These are phyloP conservation scores for Eupithecia subfuscata DNA, from an alignment of 2,888 invertebrate species.

Conservation along the genomic window DNA sequence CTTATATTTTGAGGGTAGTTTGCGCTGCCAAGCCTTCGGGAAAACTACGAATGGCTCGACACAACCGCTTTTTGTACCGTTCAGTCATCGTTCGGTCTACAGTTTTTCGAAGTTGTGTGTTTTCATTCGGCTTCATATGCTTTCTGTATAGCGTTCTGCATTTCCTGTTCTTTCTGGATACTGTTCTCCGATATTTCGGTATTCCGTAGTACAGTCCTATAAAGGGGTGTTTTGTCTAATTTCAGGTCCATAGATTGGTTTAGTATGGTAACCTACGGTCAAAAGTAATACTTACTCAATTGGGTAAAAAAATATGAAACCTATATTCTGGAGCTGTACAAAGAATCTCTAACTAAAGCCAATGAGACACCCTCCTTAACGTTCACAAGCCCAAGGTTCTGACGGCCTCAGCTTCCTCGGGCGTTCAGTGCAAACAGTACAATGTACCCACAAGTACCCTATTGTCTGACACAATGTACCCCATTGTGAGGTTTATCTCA, in stretches of 20 bases:
- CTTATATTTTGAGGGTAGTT: neutral
- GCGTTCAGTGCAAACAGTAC: constrained; percentile 77
- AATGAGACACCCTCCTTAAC: constrained; percentile 1
- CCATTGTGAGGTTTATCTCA: constrained; percentile 64
- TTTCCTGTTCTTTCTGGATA: too few species aligned
- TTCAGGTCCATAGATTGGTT: too few species aligned
- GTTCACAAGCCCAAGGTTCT: constrained; percentile 75
- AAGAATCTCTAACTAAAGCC: neutral
- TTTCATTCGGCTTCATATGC: too few species aligned
- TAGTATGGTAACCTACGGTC: too few species aligned
- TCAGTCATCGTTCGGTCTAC: too few species aligned
- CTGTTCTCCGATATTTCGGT: too few species aligned
- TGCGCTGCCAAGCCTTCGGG: neutral
- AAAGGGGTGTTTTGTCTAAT: too few species aligned
- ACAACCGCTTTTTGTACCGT: neutral
- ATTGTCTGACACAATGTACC: constrained; percentile 59
- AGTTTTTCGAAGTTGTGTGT: too few species aligned
- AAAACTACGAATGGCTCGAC: neutral
- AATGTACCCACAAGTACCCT: constrained; percentile 56
- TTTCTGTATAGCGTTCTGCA: too few species aligned
- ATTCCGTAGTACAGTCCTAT: too few species aligned
- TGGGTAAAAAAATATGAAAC: neutral
- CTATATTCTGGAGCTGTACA: neutral
- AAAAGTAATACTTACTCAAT: too few species aligned
- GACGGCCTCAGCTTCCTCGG: constrained; percentile 73